Conservation (phyloP, 2,888 invertebrate genomes). For the Leptinotarsa juncta region DNA sequence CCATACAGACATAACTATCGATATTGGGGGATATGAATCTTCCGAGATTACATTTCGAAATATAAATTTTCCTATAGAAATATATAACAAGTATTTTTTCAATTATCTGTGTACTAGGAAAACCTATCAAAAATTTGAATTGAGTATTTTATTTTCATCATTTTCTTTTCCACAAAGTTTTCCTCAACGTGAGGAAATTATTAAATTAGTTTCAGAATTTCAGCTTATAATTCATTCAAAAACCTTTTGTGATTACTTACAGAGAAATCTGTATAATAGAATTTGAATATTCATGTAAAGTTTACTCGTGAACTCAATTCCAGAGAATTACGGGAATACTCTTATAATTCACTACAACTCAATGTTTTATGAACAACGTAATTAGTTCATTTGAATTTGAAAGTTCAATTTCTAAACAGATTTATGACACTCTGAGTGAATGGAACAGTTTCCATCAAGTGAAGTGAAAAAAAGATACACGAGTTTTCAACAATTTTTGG, state of each 20-base stretch:
- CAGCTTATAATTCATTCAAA: background rate
- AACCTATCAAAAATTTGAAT: no score
- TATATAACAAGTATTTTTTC: no score
- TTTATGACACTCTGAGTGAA: background rate
- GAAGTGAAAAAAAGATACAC: background rate
- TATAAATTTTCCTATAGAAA: no score
- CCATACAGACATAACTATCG: no score
- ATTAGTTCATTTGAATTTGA: background rate
- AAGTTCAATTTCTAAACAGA: background rate
- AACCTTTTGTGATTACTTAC: background rate
- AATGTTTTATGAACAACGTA: background rate
- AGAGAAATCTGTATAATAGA: background rate
- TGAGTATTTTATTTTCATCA: no score
- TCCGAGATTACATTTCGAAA: no score
- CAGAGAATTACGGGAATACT: background rate
- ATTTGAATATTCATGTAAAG: background rate
- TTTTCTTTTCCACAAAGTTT: background rate
- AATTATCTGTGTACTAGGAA: no score
- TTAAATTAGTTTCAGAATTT: background rate
- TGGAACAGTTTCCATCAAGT: background rate
- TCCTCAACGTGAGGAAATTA: background rate
- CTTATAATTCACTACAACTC: background rate
- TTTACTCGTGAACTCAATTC: constrained; percentile 2
- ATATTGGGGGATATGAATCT: no score
- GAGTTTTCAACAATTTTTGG: no score